Base-by-base conservation (phyloP, 2,797 vertebrate genomes). In the Gymnoscopelus microlampas region DNA sequence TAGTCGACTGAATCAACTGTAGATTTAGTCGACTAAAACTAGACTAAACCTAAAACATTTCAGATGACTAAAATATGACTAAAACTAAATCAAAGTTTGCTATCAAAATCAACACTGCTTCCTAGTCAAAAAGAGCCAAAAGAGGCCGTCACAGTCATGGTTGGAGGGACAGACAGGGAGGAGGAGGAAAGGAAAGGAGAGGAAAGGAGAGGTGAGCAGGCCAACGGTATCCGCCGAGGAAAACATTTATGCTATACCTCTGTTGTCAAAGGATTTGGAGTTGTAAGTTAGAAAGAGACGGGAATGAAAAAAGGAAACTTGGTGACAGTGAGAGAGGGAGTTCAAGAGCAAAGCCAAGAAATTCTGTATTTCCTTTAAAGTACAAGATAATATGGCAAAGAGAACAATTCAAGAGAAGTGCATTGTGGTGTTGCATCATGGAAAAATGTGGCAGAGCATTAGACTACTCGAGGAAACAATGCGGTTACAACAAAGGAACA, bases 301-400 rank as follows among this genome's bases (percentile, higher is more conserved):
- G 24, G 9, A 26, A 54, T 19, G 55, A 66, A 29, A 29, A 49
- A 59, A 69, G 71, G 63, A 53, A n/a, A 84, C 61, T 63, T 74
- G 11, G 2, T 39, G 44, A 8, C 12, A 14, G 14, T 32, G 60
- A 50, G 44, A 50, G 60, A 70, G 24, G 15, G 82, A 69, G 50
- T 77, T 68, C 11, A 48, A 61, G 11, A n/a, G 13, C 48, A 56
- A 59, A 73, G 68, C 70, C 68, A 29, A 68, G 39, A 12, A 1
- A 60, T 63, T 74, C 35, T 47, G 32, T 5, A 51, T 50, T 39
- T 12, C 8, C n/a, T 2, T 32, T 61, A 57, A n/a, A 63, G 47
- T 8, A 13, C 3, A 8, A 26, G 60, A 49, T 29, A 63, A 14
- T 19, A 3, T 5, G 23, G n/a, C 58, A 60, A 15, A 60, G 10